These are phyloP conservation scores for Myioborus miniatus DNA, from an alignment of 2,797 vertebrate species.

Conservation along the genomic window DNA sequence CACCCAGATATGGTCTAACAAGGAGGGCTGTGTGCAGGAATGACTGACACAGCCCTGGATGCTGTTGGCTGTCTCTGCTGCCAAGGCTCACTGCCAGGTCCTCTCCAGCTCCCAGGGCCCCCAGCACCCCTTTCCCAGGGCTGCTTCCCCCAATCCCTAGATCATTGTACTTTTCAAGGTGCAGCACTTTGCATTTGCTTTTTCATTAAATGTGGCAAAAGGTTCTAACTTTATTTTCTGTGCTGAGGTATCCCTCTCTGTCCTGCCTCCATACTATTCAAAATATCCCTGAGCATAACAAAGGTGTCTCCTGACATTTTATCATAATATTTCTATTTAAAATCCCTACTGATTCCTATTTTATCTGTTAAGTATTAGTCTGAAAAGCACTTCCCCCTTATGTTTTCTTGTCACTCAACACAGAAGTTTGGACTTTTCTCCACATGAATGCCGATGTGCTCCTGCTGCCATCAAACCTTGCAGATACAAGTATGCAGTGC, in stretches of 20 bases:
- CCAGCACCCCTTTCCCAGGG: neutral
- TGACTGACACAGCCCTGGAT: neutral
- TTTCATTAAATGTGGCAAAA: neutral
- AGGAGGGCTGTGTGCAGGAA: neutral
- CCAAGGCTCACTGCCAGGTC: neutral
- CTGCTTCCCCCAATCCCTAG: neutral
- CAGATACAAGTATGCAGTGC: neutral
- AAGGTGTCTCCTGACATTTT: neutral
- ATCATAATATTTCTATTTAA: neutral
- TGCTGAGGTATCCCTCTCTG: neutral
- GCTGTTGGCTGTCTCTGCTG: neutral
- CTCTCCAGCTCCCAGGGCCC: neutral
- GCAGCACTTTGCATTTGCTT: neutral
- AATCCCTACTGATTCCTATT: neutral
- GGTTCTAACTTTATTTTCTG: neutral
- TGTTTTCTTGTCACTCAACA: neutral
- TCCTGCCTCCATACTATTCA: neutral
- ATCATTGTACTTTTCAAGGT: neutral
- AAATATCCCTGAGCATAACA: neutral
- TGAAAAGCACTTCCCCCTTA: neutral
- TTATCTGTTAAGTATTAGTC: neutral
- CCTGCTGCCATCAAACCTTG: neutral
- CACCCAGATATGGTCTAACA: neutral
- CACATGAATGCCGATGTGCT: neutral
- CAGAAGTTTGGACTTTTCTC: neutral